Conservation (phyloP, 2,797 vertebrate species). For the Otolemur crassicaudatus region DNA sequence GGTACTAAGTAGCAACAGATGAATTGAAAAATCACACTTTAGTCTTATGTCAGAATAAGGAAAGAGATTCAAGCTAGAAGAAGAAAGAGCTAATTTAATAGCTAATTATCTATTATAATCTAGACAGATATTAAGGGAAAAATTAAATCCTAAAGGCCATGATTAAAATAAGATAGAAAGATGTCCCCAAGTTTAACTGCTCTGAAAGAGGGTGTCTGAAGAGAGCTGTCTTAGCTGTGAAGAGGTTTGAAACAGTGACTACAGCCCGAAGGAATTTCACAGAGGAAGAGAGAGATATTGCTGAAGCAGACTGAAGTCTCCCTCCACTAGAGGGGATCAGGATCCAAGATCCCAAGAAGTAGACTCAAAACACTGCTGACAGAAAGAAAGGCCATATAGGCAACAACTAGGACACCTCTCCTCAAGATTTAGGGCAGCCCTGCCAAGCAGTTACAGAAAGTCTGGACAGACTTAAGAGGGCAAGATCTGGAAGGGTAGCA, state of each 20-base stretch:
- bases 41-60: background rate
- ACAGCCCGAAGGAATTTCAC: background rate
- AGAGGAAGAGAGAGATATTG: background rate
- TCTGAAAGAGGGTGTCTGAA: background rate
- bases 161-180: background rate
- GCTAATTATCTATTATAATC: background rate
- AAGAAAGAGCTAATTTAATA: background rate
- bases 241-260: background rate
- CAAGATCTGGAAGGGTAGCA: background rate
- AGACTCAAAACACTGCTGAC: background rate
- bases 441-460: background rate
- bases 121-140: background rate
- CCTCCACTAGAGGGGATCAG: background rate
- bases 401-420: background rate
- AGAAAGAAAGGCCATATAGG: background rate
- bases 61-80: background rate
- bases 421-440: background rate
- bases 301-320: background rate
- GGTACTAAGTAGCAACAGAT: background rate
- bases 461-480: background rate
- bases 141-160: background rate
- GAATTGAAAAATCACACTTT: background rate
- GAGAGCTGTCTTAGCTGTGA: background rate
- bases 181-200: background rate
- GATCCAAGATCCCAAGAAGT: background rate